Evolutionary conservation across 2,888 invertebrate genomes (phyloP), one percentile per base, ranked within the genome.

Genomic region (Epinotia demarniana): DNA sequence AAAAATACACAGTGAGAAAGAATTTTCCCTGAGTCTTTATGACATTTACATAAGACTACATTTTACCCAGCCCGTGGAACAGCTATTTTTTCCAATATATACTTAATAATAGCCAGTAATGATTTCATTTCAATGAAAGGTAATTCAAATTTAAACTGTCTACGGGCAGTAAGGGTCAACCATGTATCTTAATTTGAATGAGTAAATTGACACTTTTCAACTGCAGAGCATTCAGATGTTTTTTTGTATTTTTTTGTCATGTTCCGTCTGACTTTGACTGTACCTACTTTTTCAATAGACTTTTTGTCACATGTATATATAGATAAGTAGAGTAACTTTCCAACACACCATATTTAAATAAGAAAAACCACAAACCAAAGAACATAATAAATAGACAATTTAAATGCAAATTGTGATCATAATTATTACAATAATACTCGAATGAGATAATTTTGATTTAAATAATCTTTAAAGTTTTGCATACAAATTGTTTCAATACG

Each of bases 391-490:
- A 57, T 46, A 64, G 33, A 23, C 18, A 23, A 68, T 68, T 68
- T 33, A 9, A 57, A 57, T 58, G 23, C 60, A 69, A 69, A 69
- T 69, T 60, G 69, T 69, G 69, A 69, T 69, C 23, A 60, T 60
- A 46, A 33, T 33, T n/a, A 13, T 57, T 43, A 58, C 6, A 55
- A 12, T 69, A 69, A 58, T 69, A 43, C 58, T 27, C 58, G 43
- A 58, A 46, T 69, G 13, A 46, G 58, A 58, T 23, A 69, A 46
- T 58, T 60, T 69, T 39, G 68, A 58, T 69, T 23, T 43, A n/a
- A 43, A 6, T 46, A 49, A 39, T 43, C 12, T 12, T 23, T 46
- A 23, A 69, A 8, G 23, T 46, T 19, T 39, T 0, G 18, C 23
- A 49, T 16, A 64, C n/a, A 16, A n/a, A n/a, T 27, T 55, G 6